These are phyloP conservation scores for Turritopsis dohrnii DNA, from an alignment of 30 jellyfish, hydroid and myxozoan genomes.

Conservation along the genomic window DNA sequence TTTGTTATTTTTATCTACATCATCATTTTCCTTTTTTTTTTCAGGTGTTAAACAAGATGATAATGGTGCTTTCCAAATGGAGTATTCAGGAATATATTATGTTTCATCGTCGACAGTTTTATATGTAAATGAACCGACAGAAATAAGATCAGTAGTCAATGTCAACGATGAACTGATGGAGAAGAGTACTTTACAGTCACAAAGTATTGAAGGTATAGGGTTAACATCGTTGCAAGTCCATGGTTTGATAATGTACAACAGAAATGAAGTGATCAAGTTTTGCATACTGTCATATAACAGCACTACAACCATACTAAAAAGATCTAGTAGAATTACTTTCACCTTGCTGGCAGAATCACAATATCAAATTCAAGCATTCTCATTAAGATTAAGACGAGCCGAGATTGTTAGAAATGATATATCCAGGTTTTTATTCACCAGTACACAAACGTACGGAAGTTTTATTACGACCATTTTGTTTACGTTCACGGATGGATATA, in stretches of 20 bases:
- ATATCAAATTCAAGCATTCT: conserved; percentile 6
- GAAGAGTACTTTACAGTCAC: neutral
- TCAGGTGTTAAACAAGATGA: neutral
- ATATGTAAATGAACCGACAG: neutral
- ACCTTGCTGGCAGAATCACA: neutral
- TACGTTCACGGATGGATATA: conserved; percentile 7
- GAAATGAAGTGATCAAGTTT: neutral
- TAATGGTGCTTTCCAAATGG: conserved; percentile 9
- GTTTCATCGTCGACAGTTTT: neutral
- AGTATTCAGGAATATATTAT: neutral
- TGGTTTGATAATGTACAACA: conserved; percentile 2
- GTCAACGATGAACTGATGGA: neutral
- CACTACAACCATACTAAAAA: neutral
- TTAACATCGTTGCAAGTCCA: conserved; percentile 12
- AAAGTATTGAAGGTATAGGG: neutral
- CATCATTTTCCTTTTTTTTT: too few species aligned
- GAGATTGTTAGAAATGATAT: neutral
- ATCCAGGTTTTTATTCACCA: neutral
- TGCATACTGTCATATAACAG: neutral
- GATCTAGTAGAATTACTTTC: conserved; percentile 6
- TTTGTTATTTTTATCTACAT: too few species aligned
- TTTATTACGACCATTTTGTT: neutral
- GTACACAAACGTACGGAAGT: neutral
- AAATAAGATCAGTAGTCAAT: neutral
- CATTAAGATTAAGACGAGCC: neutral